phyloP scores from a whole-genome alignment of 2,113 vertebrate species.

The Synchiropus splendidus region DNA sequence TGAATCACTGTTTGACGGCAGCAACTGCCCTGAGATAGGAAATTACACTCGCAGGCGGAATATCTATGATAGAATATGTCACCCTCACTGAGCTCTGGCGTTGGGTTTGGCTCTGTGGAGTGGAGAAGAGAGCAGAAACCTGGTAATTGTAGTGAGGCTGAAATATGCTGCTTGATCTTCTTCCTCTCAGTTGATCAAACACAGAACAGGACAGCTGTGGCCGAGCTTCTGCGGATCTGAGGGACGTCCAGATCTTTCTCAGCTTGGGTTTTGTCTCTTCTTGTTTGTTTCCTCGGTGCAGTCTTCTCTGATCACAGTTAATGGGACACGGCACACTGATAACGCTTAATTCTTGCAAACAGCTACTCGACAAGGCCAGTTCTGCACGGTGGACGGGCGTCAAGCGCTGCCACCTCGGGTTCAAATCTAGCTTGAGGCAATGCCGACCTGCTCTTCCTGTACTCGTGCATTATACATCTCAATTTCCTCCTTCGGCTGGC shows the following conservation, averaged over 20 bases:
- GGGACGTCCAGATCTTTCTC: constrained; percentile 2
- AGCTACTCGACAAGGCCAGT: too few relatives aligned
- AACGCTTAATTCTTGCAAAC: too few relatives aligned
- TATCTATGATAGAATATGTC: constrained; percentile 17
- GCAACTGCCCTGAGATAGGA: constrained; percentile 20
- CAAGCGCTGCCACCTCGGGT: too few relatives aligned
- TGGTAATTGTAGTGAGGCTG: constrained; percentile 32
- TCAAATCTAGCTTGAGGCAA: too few relatives aligned
- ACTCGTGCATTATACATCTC: too few relatives aligned
- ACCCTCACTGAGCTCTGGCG: constrained; percentile 16
- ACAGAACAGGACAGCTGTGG: too few relatives aligned
- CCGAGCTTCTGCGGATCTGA: too few relatives aligned
- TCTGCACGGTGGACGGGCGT: too few relatives aligned
- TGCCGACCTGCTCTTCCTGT: too few relatives aligned
- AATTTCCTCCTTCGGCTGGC: too few relatives aligned
- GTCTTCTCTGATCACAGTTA: too few relatives aligned
- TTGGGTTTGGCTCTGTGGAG: constrained; percentile 8
- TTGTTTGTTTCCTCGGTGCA: constrained; percentile 18
- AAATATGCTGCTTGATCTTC: constrained; percentile 52
- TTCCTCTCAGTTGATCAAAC: constrained; percentile 43
- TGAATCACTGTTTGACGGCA: constrained; percentile 31
- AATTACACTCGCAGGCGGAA: constrained; percentile 18
- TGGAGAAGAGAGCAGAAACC: background rate
- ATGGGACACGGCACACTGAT: too few relatives aligned
- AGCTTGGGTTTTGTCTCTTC: constrained; percentile 17